Evolutionary conservation across 1,140 invertebrate species (phyloP), one percentile per base, ranked within the genome.

Genomic region (Oreohelix idahoensis): DNA sequence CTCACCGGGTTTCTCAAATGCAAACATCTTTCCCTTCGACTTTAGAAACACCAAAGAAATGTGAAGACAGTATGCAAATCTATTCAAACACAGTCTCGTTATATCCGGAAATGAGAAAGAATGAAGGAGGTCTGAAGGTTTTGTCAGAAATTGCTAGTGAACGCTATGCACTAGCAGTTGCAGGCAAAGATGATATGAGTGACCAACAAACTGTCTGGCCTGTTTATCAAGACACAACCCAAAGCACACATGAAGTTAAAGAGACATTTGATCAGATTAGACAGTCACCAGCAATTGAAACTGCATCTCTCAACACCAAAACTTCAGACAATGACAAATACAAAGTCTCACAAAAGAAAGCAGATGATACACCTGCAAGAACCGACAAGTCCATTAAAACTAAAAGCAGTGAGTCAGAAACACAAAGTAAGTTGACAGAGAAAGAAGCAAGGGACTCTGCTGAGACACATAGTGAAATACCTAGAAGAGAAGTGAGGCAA

Each of bases 131-230:
- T 39, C 66, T 80, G n/a, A 70, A 80, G 32, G 79, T 80, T 29
- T 71, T 80, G 42, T 80, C 79, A 13, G 66, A 80, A 51, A 80
- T 80, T 51, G 79, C 79, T 36, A 80, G 79, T 80, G 39, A 79
- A 32, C 58, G 77, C 58, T 79, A 79, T 38, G 69, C 63, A 20
- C 15, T 45, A 26, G 45, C 36, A 10, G 79, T 80, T 32, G 63
- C 63, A 71, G 63, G 35, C 13, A 38, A 80, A 49, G 42, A 69
- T 26, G 49, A 77, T 66, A 23, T 32, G 29, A 66, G 4, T 32
- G n/a, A 29, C 17, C 63, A 32, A 32, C n/a, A 66, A 66, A 17
- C n/a, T 66, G 32, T 1, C 29, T 23, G 23, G 5, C 5, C 53
- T 23, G 26, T 5, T 58, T 20, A 20, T 23, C n/a, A 32, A 32